These are phyloP conservation scores for Drosophila insularis DNA, from an alignment of 1,140 invertebrate species.

Conservation along the genomic window DNA sequence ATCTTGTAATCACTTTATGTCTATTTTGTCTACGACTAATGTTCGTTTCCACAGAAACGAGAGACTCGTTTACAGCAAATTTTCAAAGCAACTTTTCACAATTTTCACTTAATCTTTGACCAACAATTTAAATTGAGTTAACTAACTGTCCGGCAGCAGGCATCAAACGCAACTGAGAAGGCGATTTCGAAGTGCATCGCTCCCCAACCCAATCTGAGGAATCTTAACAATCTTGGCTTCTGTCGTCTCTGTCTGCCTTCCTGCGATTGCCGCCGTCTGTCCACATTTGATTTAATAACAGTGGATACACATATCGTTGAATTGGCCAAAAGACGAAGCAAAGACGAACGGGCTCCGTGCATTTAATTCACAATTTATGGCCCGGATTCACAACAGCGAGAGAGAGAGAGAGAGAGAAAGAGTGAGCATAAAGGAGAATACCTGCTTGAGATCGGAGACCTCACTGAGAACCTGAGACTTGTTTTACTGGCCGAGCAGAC, in stretches of 20 bases:
- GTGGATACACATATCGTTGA: conserved; percentile 20
- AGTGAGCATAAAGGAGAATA: conserved; percentile 39
- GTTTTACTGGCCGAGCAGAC: conserved; percentile 26
- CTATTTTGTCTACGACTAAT: too few relatives aligned
- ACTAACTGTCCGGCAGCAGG: conserved; percentile 30
- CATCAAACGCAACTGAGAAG: conserved; percentile 47
- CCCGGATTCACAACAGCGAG: background rate
- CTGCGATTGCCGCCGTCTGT: conserved; percentile 18
- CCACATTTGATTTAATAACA: conserved; percentile 71
- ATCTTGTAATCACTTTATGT: too few relatives aligned
- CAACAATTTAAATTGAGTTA: background rate
- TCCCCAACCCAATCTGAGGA: conserved; percentile 1
- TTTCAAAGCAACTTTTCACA: background rate
- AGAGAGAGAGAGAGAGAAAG: background rate
- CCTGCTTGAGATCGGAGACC: conserved; percentile 37
- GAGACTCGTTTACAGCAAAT: background rate
- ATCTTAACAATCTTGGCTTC: conserved; percentile 13
- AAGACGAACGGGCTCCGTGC: conserved; percentile 29
- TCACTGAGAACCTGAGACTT: conserved; percentile 41
- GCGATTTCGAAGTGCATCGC: conserved; percentile 38
- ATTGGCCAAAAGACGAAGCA: conserved; percentile 11
- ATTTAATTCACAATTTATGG: conserved; percentile 71
- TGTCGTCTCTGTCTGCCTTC: conserved; percentile 10
- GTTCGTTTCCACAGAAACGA: background rate
- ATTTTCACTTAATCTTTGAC: background rate